Percentiles rank a stretch among this genome's conserved stretches.
phyloP scores from a whole-genome alignment of 2,888 invertebrate species.

The Drosophila glabriapex region DNA sequence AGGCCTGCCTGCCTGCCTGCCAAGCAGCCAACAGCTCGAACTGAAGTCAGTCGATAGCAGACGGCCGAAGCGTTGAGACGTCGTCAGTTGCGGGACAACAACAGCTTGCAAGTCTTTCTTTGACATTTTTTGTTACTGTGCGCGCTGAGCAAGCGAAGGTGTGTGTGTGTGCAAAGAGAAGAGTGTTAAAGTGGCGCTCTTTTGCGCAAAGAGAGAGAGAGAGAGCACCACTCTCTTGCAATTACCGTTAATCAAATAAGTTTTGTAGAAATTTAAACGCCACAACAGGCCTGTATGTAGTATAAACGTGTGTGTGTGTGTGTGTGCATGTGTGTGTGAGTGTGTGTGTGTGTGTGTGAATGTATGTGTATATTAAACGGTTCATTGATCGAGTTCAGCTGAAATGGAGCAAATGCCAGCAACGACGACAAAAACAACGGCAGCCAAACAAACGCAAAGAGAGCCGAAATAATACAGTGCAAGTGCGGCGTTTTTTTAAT shows the following conservation, averaged over 20 bases:
- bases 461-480: constrained; percentile 57
- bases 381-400: constrained; percentile 78
- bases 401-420: constrained; percentile 71
- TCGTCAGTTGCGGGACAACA: constrained; percentile 30
- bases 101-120: constrained; percentile 38
- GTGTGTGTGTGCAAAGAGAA: constrained; percentile 48
- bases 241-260: constrained; percentile 80
- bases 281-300: constrained; percentile 43
- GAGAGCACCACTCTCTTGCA: constrained; percentile 47
- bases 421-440: constrained; percentile 34
- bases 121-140: constrained; percentile 59
- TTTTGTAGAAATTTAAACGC: constrained; percentile 80
- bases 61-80: constrained; percentile 76
- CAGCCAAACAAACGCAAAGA: constrained; percentile 60
- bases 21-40: constrained; percentile 42
- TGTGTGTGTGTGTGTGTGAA: constrained; percentile 6
- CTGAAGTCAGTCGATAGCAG: constrained; percentile 72
- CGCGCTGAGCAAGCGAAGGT: constrained; percentile 49
- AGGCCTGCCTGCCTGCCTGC: constrained; percentile 24
- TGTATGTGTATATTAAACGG: constrained; percentile 61
- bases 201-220: constrained; percentile 2
- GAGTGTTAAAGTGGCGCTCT: constrained; percentile 12
- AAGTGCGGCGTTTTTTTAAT: constrained; percentile 51
- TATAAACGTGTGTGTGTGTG: constrained; percentile 10
- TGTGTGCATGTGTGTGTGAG: constrained; percentile 21